Percentiles rank a stretch among this genome's conserved stretches.
Evolutionary conservation across 2,113 vertebrate species (phyloP).

Genomic region (Nibea albiflora): DNA sequence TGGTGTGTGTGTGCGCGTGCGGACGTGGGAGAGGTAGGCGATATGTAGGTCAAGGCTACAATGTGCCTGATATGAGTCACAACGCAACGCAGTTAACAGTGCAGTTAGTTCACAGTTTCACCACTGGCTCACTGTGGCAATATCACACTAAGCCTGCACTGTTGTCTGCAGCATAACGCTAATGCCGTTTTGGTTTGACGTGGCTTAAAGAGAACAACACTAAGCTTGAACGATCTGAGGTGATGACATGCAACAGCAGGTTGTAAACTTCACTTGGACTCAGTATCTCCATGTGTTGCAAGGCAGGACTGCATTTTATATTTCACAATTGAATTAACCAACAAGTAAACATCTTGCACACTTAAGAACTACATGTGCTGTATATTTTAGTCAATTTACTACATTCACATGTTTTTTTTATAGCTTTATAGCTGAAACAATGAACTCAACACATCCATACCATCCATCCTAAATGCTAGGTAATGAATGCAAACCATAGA

Average conservation of each 20-base stretch:
- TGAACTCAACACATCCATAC: not conserved
- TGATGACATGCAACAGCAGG: conserved; percentile 27
- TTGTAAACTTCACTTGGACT: not conserved
- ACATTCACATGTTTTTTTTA: not conserved
- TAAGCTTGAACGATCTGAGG: conserved; percentile 1
- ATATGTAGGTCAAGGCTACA: conserved; percentile 76
- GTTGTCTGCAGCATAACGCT: conserved; percentile 27
- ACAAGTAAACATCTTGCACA: not conserved
- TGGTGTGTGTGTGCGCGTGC: conserved; percentile 17
- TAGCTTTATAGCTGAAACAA: not conserved
- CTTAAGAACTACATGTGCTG: too few species aligned
- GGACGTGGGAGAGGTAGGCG: conserved; percentile 9
- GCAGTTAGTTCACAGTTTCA: conserved; percentile 33
- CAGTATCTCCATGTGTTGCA: not conserved
- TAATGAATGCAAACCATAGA: not conserved
- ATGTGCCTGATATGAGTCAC: conserved; percentile 24
- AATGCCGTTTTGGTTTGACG: conserved; percentile 43
- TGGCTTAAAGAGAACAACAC: conserved; percentile 23
- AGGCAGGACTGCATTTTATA: not conserved
- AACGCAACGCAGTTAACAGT: conserved; percentile 5
- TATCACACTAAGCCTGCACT: conserved; percentile 9
- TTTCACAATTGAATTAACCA: not conserved
- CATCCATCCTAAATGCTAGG: not conserved
- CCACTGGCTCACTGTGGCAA: not conserved
- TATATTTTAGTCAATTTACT: not conserved